Percentiles rank a stretch among this genome's conserved stretches.
These are phyloP conservation scores for Charaxes varanes DNA, from an alignment of 1,140 invertebrate genomes.

Conservation along the genomic window DNA sequence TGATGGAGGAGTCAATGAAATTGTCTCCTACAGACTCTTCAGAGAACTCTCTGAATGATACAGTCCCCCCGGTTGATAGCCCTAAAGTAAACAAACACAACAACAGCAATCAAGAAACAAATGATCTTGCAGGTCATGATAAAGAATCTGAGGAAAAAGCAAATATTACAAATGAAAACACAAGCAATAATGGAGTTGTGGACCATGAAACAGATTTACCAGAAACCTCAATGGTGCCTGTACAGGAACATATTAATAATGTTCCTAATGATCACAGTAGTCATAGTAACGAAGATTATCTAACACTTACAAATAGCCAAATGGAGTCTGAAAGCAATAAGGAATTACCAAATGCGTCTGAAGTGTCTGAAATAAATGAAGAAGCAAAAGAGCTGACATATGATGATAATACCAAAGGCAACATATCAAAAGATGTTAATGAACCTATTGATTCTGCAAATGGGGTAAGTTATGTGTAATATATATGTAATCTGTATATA, in stretches of 20 bases:
- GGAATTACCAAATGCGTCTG: neutral
- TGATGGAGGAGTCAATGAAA: conserved; percentile 38
- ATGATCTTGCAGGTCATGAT: neutral
- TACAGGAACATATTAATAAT: conserved; percentile 18
- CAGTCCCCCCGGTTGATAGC: neutral
- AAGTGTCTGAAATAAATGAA: too few species aligned
- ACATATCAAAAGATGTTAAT: too few species aligned
- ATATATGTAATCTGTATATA: neutral
- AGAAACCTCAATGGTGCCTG: neutral
- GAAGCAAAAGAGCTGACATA: neutral
- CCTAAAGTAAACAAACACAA: conserved; percentile 1
- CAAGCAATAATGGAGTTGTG: neutral
- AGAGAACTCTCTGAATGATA: conserved; percentile 7
- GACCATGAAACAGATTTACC: neutral
- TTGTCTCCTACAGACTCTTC: conserved; percentile 19
- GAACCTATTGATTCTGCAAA: neutral
- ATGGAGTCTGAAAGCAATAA: conserved; percentile 4
- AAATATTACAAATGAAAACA: neutral
- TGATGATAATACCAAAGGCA: neutral
- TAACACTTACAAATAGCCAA: conserved; percentile 20
- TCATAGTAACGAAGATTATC: conserved; percentile 31
- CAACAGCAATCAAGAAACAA: conserved; percentile 1
- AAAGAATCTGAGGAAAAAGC: neutral
- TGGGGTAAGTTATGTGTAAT: conserved; percentile 14
- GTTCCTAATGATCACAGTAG: conserved; percentile 21